Base-by-base conservation (phyloP, 2,888 invertebrate genomes). In the Nephrotoma flavescens region DNA sequence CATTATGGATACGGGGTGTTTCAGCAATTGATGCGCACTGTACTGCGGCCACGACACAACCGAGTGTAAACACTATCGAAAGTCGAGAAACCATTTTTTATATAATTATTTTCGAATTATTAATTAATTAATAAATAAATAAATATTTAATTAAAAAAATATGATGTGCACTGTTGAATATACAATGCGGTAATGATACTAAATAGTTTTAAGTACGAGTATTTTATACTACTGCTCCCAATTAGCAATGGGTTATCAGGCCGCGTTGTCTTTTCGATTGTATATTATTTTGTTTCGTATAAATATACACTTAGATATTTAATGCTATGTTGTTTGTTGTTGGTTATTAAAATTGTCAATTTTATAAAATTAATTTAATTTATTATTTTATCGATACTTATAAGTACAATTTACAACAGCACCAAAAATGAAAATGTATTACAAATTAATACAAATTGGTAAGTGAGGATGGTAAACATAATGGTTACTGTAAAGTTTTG, bases 1-100 rank as follows among this genome's bases (percentile, higher is more conserved):
- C 94, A 88, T 93, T 93, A 89, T 92, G 91, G 89, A 95, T 93
- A 88, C 94, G 92, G 83, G 93, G 92, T 71, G 93, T 92, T 87
- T 93, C 92, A 90, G 90, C 90, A n/a, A 88, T 88, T 88, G 91
- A 90, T 15, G 94, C 94, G 89, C 92, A 91, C 89, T 93, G 92
- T 89, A 93, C 92, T 90, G 92, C 92, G 88, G 92, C 92, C 88
- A 93, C 91, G 87, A 93, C 92, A 90, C 93, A 92, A 89, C 93
- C 90, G 89, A 93, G 91, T 89, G 93, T 90, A 90, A 92, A 91
- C 88, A 93, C 90, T 90, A 93, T 93, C 92, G 89, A 89, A 87
- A 89, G 89, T 89, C 90, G 90, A 87, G 89, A 89, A 86, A 90
- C 90, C 91, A 91, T 91, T 88, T 89, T 89, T 52, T 19, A 52